Conservation (phyloP, 1,140 invertebrate species). For the Dendrolimus kikuchii region DNA sequence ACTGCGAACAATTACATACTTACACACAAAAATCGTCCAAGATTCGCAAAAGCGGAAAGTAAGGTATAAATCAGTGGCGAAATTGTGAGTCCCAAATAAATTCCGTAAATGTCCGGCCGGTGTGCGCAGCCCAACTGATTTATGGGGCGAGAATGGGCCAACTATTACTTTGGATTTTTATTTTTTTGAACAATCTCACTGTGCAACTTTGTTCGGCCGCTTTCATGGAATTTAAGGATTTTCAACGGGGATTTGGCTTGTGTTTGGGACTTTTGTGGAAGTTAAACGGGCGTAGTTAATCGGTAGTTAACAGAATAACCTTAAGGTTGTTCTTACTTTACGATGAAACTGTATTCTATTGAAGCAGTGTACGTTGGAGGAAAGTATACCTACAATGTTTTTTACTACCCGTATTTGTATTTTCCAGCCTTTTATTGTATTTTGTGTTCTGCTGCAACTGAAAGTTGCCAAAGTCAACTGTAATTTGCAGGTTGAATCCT, state of each 20-base stretch:
- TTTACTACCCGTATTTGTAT: too few relatives aligned
- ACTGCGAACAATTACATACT: too few relatives aligned
- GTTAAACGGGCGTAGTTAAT: neutral
- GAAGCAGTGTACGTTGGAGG: too few relatives aligned
- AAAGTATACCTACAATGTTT: too few relatives aligned
- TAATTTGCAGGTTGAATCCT: too few relatives aligned
- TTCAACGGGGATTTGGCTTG: slow-evolving; percentile 5
- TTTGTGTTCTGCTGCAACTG: too few relatives aligned
- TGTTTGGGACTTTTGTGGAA: neutral
- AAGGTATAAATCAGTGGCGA: slow-evolving; percentile 11
- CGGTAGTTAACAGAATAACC: neutral
- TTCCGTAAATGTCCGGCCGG: slow-evolving; percentile 49
- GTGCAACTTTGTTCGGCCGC: slow-evolving; percentile 23
- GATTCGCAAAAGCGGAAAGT: too few relatives aligned
- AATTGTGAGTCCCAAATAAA: slow-evolving; percentile 36
- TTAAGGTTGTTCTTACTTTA: too few relatives aligned
- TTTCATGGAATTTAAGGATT: slow-evolving; percentile 30
- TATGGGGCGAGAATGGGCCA: slow-evolving; percentile 54
- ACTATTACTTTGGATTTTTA: slow-evolving; percentile 61
- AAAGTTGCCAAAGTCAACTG: too few relatives aligned
- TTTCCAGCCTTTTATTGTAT: too few relatives aligned
- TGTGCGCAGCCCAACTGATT: slow-evolving; percentile 47
- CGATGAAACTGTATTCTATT: too few relatives aligned
- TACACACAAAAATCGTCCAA: too few relatives aligned
- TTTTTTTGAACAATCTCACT: slow-evolving; percentile 22